phyloP scores from a whole-genome alignment of 1,140 invertebrate genomes.

The Rhopalosiphum maidis region DNA sequence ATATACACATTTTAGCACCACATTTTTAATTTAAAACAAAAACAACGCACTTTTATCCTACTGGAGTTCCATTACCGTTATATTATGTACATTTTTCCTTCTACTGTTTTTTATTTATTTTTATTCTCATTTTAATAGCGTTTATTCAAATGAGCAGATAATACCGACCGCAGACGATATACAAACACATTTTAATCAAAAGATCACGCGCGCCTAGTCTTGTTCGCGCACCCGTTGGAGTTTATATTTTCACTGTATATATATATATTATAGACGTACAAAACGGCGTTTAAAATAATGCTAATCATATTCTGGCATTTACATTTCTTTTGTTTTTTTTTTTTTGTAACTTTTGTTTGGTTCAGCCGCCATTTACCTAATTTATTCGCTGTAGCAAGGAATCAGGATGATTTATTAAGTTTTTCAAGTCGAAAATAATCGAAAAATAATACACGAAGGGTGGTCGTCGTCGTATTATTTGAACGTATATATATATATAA shows the following conservation, averaged over 20 bases:
- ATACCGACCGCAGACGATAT: conserved; percentile 17
- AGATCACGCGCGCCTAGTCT: conserved; percentile 48
- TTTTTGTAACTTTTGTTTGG: neutral
- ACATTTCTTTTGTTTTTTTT: conserved; percentile 50
- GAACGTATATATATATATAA: neutral
- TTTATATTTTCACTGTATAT: conserved; percentile 31
- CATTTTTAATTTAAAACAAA: conserved; percentile 51
- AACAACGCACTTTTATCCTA: neutral
- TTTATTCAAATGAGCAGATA: conserved; percentile 56
- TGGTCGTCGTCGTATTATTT: neutral
- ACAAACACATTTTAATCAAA: conserved; percentile 56
- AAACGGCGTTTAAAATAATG: conserved; percentile 51
- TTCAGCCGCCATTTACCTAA: neutral
- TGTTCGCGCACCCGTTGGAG: conserved; percentile 30
- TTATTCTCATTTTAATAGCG: conserved; percentile 52
- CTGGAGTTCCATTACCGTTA: neutral
- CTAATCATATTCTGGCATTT: conserved; percentile 56
- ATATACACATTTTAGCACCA: neutral
- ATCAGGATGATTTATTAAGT: conserved; percentile 34
- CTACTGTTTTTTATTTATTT: conserved; percentile 30
- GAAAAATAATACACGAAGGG: neutral
- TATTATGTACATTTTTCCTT: conserved; percentile 25
- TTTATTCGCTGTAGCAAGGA: neutral
- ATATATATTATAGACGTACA: neutral
- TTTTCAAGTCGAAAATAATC: conserved; percentile 18